Percentiles rank a stretch among this genome's conserved stretches.
These are phyloP conservation scores for Hydrolagus colliei DNA, from an alignment of 2,797 vertebrate species.

Conservation along the genomic window DNA sequence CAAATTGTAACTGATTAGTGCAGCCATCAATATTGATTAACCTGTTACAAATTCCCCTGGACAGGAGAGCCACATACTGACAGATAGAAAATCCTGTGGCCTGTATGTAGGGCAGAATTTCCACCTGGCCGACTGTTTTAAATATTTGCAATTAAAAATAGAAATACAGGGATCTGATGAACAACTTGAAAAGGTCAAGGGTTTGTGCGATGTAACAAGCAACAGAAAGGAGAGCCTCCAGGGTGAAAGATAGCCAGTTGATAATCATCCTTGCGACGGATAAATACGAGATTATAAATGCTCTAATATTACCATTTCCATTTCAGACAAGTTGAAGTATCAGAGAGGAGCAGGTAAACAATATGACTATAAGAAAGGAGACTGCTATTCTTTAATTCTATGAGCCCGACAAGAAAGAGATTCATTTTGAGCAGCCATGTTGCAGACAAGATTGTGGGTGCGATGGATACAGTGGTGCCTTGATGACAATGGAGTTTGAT, in stretches of 20 bases:
- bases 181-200: background rate
- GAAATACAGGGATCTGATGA: background rate
- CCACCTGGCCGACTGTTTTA: slow-evolving; percentile 21
- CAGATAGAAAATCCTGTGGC: background rate
- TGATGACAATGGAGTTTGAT: background rate
- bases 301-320: background rate
- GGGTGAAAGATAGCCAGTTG: background rate
- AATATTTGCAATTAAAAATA: slow-evolving; percentile 9
- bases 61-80: background rate
- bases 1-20: background rate
- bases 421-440: background rate
- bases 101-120: background rate
- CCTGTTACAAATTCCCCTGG: background rate
- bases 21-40: background rate
- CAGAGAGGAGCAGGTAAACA: background rate
- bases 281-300: background rate
- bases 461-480: background rate
- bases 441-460: background rate
- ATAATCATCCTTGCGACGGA: background rate
- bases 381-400: background rate
- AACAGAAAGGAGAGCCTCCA: background rate
- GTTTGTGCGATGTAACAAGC: background rate
- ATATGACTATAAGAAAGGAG: background rate
- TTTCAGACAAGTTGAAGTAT: background rate
- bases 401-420: background rate